phyloP scores from a whole-genome alignment of 2,113 vertebrate genomes.

The Thinocorus orbignyianus region DNA sequence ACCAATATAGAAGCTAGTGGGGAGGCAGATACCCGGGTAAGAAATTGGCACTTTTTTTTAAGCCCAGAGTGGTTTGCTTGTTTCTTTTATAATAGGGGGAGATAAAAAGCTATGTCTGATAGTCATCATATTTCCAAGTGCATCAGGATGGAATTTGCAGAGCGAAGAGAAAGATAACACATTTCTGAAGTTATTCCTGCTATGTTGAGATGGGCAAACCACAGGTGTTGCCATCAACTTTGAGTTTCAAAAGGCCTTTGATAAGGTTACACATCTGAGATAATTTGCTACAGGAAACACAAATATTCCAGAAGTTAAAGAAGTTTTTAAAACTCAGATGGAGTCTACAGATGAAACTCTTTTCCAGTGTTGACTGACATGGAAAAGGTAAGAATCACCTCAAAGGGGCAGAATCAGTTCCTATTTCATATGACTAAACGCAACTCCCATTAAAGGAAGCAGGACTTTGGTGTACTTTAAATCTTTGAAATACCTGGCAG shows the following conservation, averaged over 20 bases:
- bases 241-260: constrained; percentile 16
- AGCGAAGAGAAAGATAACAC: neutral
- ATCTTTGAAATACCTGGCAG: neutral
- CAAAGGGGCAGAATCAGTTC: neutral
- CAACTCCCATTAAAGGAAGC: neutral
- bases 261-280: neutral
- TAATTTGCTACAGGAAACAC: neutral
- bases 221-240: neutral
- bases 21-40: neutral
- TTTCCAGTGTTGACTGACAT: neutral
- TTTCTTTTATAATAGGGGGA: neutral
- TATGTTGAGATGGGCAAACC: neutral
- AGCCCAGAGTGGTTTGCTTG: neutral
- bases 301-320: neutral
- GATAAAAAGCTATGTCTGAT: neutral
- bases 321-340: neutral
- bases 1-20: neutral
- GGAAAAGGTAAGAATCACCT: neutral
- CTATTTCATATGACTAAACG: neutral
- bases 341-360: neutral
- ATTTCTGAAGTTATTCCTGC: neutral
- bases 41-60: neutral
- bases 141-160: neutral
- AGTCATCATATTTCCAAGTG: neutral
- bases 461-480: neutral